phyloP scores from a whole-genome alignment of 2,113 vertebrate species.

The Andinoacara biseriatus region DNA sequence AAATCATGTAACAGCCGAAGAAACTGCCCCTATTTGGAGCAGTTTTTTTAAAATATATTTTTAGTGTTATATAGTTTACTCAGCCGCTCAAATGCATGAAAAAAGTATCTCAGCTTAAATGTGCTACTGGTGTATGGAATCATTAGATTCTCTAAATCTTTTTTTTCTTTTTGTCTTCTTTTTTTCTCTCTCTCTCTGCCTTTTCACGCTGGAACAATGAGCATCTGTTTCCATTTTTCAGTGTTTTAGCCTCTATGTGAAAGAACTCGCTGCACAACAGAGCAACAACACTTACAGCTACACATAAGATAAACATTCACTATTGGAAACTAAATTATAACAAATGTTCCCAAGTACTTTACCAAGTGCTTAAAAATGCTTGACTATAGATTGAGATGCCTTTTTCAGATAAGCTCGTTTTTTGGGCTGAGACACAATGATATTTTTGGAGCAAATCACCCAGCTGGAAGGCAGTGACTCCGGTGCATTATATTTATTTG shows the following conservation, averaged over 20 bases:
- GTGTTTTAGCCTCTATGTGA: conserved; percentile 50
- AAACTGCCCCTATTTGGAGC: neutral
- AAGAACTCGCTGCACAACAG: conserved; percentile 57
- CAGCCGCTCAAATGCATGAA: conserved; percentile 29
- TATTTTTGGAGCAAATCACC: conserved; percentile 62
- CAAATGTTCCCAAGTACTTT: conserved; percentile 64
- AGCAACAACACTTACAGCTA: conserved; percentile 55
- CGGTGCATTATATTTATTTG: conserved; percentile 55
- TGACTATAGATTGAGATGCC: conserved; percentile 44
- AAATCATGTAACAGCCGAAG: neutral
- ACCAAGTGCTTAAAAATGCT: conserved; percentile 61
- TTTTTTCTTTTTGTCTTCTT: conserved; percentile 14
- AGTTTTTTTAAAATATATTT: neutral
- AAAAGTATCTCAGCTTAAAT: conserved; percentile 42
- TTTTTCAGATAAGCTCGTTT: conserved; percentile 59
- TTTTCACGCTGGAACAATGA: conserved; percentile 67
- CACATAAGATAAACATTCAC: conserved; percentile 63
- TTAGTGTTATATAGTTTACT: neutral
- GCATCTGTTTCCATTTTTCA: conserved; percentile 82
- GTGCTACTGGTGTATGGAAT: conserved; percentile 55
- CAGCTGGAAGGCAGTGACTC: conserved; percentile 56
- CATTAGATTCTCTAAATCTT: conserved; percentile 59
- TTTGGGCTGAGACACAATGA: conserved; percentile 14
- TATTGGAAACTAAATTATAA: conserved; percentile 65
- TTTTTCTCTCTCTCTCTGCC: neutral